Base-by-base conservation (phyloP, 2,113 vertebrate species). In the Axis porcinus region DNA sequence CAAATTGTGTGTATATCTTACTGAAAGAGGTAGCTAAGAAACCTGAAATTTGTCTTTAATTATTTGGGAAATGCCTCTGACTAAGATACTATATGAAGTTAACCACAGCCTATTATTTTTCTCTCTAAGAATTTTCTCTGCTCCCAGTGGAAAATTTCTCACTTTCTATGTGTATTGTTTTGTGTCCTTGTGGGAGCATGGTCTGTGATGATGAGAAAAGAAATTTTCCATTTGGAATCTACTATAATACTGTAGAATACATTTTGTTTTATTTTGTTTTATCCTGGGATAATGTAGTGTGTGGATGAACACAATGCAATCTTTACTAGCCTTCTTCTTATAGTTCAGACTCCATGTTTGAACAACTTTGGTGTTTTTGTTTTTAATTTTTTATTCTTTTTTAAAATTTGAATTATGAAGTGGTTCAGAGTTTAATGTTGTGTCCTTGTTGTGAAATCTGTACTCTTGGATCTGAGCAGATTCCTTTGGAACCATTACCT, bases 271-370 rank as follows among this genome's bases (percentile, higher is more conserved):
- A 52, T 82, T 50, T 54, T 91, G 64, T 91, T 97, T 98, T 98
- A 98, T 98, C 98, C 98, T 98, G 98, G 98, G 93, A 98, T 98
- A 98, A 98, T 96, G 86, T 98, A 98, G 97, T 95, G 40, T 96
- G 86, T 98, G 96, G 86, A 98, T 98, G 43, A 95, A 50, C 62
- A 79, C 28, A 94, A 13, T 87, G 47, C 57, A 64, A 11, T 95
- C 95, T 97, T 97, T 97, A 91, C 97, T 95, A 76, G 95, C 97
- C 57, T n/a, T 47, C 87, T 97, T 86, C 95, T 95, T 97, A 98
- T 95, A 97, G 98, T 98, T 98, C 97, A 97, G 98, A 98, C 97
- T 98, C 98, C 97, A 98, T 98, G 98, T 98, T 98, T 98, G 98
- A 98, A 97, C 97, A 98, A 70, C 86, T 94, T 97, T 93, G 89